Evolutionary conservation across 2,888 invertebrate species (phyloP).

Genomic region (Quadriops clusia): DNA sequence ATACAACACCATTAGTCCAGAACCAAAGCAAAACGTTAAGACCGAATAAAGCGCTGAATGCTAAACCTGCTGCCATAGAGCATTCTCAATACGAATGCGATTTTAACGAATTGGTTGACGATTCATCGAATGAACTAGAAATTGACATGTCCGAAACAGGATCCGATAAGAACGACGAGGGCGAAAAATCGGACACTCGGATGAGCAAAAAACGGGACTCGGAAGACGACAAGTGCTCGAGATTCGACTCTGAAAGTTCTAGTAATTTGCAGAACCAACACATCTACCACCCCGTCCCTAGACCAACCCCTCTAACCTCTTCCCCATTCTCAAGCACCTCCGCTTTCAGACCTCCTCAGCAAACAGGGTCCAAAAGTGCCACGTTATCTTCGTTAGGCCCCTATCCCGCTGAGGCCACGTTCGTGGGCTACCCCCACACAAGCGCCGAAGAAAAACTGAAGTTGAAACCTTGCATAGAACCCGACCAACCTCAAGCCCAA

Average conservation of each 20-base stretch:
- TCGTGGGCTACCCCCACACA: conserved; percentile 56
- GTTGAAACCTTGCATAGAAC: conserved; percentile 31
- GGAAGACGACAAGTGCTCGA: conserved; percentile 39
- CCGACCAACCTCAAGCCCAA: conserved; percentile 35
- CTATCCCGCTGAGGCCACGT: conserved; percentile 59
- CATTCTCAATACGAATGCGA: conserved; percentile 55
- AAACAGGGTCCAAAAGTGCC: conserved; percentile 26
- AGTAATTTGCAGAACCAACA: conserved; percentile 22
- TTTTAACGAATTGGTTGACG: conserved; percentile 65
- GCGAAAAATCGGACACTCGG: conserved; percentile 40
- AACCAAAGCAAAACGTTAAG: conserved; percentile 28
- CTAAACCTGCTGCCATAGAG: conserved; percentile 32
- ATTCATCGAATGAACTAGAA: conserved; percentile 66
- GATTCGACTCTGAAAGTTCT: conserved; percentile 15
- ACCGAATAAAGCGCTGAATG: conserved; percentile 30
- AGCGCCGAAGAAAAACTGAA: conserved; percentile 35
- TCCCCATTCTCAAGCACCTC: conserved; percentile 64
- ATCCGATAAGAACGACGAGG: conserved; percentile 52
- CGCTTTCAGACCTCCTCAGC: conserved; percentile 60
- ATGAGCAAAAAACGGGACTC: conserved; percentile 40
- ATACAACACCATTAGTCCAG: conserved; percentile 38
- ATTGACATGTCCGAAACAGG: conserved; percentile 66
- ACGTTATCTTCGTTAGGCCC: conserved; percentile 43
- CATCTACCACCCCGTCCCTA: conserved; percentile 17
- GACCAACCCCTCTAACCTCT: conserved; percentile 38